Percentiles rank a stretch among this genome's conserved stretches.
phyloP scores from a whole-genome alignment of 1,140 invertebrate species.

The Rhizoglyphus robini region DNA sequence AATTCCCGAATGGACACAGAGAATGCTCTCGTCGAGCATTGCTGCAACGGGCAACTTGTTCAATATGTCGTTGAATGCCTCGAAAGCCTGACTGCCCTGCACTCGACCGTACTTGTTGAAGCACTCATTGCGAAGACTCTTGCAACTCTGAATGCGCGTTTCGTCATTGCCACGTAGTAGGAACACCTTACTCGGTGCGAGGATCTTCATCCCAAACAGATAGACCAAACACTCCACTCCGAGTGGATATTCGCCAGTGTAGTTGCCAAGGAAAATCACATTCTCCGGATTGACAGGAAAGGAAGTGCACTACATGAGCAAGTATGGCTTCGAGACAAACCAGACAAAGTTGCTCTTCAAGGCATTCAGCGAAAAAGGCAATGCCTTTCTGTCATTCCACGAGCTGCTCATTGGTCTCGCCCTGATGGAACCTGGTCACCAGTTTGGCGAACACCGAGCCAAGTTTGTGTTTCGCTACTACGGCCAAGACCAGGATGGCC shows the following conservation, averaged over 20 bases:
- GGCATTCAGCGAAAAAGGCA: constrained; percentile 16
- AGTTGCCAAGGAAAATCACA: constrained; percentile 2
- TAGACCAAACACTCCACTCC: background rate
- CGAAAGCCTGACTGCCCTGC: constrained; percentile 46
- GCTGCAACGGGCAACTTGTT: constrained; percentile 54
- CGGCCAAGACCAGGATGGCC: no score
- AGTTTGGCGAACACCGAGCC: no score
- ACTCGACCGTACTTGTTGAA: background rate
- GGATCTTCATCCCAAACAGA: background rate
- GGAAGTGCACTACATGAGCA: constrained; percentile 27
- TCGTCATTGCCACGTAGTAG: background rate
- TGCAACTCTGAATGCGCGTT: background rate
- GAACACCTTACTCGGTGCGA: background rate
- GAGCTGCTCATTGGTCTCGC: no score
- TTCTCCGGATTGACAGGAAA: constrained; percentile 30
- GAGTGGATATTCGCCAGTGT: background rate
- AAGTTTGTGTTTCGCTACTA: constrained; percentile 44
- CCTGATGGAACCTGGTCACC: no score
- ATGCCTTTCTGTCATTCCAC: constrained; percentile 31
- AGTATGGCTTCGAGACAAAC: constrained; percentile 2
- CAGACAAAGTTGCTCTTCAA: constrained; percentile 6
- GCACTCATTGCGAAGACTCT: background rate
- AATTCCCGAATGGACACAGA: constrained; percentile 59
- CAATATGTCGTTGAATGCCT: constrained; percentile 52
- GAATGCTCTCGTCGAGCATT: constrained; percentile 51